phyloP scores from a whole-genome alignment of 2,113 vertebrate genomes.

The Colinus virginianus region DNA sequence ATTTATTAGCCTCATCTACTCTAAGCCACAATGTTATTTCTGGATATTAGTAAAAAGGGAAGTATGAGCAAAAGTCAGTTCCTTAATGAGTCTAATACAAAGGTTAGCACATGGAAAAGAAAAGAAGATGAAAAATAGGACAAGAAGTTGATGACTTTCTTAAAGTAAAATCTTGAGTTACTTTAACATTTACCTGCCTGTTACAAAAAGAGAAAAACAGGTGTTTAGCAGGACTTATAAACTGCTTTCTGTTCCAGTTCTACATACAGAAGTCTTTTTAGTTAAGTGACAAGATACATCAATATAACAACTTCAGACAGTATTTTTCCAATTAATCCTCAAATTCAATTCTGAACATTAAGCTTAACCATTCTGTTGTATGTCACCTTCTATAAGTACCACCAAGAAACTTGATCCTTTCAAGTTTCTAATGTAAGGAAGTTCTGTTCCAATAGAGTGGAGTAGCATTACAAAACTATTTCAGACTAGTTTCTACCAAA shows the following conservation, averaged over 20 bases:
- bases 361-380: not conserved
- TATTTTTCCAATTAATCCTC: not conserved
- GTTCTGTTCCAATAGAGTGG: not conserved
- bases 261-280: not conserved
- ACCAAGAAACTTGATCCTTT: not conserved
- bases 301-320: not conserved
- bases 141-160: not conserved
- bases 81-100: not conserved
- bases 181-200: not conserved
- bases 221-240: not conserved
- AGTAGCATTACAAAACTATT: not conserved
- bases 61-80: accelerated
- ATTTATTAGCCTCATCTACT: not conserved
- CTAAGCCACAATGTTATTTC: not conserved
- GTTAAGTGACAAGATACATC: not conserved
- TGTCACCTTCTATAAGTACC: not conserved
- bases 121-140: not conserved
- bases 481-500: not conserved
- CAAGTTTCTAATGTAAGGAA: not conserved
- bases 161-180: not conserved
- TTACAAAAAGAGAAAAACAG: not conserved
- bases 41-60: not conserved
- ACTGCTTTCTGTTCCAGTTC: not conserved
- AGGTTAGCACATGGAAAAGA: not conserved
- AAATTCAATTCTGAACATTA: not conserved